Percentiles rank a stretch among this genome's conserved stretches.
These are phyloP conservation scores for Osmerus mordax DNA, from an alignment of 2,113 vertebrate genomes.

Conservation along the genomic window DNA sequence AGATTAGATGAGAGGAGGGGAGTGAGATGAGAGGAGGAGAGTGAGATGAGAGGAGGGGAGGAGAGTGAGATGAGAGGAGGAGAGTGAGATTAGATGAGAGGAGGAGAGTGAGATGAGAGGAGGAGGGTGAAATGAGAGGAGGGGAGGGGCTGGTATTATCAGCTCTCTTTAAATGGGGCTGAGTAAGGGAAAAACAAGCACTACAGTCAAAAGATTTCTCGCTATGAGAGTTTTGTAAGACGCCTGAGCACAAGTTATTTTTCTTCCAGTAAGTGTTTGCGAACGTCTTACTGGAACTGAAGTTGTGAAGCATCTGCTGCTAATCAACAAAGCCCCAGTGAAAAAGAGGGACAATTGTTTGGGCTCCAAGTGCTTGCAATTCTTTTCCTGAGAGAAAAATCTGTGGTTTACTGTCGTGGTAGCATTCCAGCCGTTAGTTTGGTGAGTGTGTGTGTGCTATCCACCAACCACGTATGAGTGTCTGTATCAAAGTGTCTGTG, in stretches of 20 bases:
- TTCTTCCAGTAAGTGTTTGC: not conserved
- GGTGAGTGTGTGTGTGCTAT: conserved; percentile 15
- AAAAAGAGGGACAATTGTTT: conserved; percentile 30
- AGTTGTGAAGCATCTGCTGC: conserved; percentile 39
- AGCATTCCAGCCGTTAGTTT: conserved; percentile 6
- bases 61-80: no score
- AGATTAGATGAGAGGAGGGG: no score
- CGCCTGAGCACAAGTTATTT: not conserved
- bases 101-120: conserved; percentile 1
- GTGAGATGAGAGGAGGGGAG: not conserved
- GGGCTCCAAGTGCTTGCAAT: conserved; percentile 40
- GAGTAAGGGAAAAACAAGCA: not conserved
- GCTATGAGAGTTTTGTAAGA: not conserved
- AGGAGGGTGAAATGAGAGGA: conserved; percentile 2
- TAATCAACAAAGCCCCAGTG: conserved; percentile 24
- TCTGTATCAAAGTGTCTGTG: conserved; percentile 1
- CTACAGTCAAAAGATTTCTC: not conserved
- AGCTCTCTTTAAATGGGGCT: not conserved
- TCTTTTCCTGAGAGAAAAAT: conserved; percentile 39
- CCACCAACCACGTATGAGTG: no score
- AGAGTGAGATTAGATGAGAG: no score
- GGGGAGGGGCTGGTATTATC: not conserved
- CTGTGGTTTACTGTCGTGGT: conserved; percentile 45
- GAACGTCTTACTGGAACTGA: not conserved
- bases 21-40: not conserved